Base-by-base conservation (phyloP, 2,113 vertebrate genomes). In the Dolichallabes microphthalmus region DNA sequence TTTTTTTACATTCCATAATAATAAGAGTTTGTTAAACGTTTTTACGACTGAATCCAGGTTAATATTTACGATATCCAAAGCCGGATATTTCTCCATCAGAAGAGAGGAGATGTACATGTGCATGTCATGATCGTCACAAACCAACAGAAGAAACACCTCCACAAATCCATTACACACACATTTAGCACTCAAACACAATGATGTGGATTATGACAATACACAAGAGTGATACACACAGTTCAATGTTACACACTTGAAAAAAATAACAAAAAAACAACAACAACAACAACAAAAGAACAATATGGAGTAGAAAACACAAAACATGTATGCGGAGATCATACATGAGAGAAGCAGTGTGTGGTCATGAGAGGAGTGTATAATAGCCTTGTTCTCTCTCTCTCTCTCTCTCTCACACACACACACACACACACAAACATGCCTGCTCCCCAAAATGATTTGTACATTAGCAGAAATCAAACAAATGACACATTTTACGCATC, bases 31-130 rank as follows among this genome's bases (percentile, higher is more conserved):
- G 32, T 2, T 13, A 64, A n/a, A n/a, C 7, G 27, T 63, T 27
- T 45, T 66, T 66, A 82, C n/a, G 60, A 82, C 80, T 66, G 63
- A 74, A 76, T 78, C 85, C 85, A 73, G 90, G 89, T 91, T 88
- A 90, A 91, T 91, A 91, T 91, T 90, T 90, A 88, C 58, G 82
- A 90, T 89, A 88, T 88, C 88, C 88, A 86, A 17, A 19, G n/a
- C 2, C 19, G 88, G 85, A 88, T 86, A 88, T 86, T 86, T 80
- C 25, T 61, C 58, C 19, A 8, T 82, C 39, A 39, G 22, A 35
- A 45, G 52, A 68, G 15, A 57, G 76, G 30, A 39, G 14, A 55
- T 53, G 74, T 27, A 1, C n/a, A 79, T 35, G 53, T 32, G 75
- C 52, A 52, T 69, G 75, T 22, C 63, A 69, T 66, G 85, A 84